A percentile compares a stretch with the other conserved stretches of the same genome.
Conservation (phyloP, 2,113 vertebrate genomes). For the Gorilla gorilla region DNA sequence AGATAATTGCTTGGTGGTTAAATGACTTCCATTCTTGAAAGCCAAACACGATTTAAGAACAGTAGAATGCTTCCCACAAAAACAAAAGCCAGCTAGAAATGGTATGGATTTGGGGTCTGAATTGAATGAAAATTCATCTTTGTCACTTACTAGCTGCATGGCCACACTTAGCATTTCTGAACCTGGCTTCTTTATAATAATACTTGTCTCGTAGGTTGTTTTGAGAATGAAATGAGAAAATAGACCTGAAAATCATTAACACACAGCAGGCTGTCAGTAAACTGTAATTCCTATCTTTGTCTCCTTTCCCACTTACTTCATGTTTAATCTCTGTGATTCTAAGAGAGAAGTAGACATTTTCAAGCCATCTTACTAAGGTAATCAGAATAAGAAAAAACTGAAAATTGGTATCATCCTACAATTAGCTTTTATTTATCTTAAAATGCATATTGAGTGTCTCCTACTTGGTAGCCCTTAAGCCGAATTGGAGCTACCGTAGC, state of each 20-base stretch:
- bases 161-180: not conserved
- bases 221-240: not conserved
- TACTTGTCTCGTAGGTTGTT: not conserved
- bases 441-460: not conserved
- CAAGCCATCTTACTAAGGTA: not conserved
- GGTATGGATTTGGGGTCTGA: not conserved
- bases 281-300: not conserved
- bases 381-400: not conserved
- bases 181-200: not conserved
- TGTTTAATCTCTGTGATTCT: not conserved
- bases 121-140: not conserved
- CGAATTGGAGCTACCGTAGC: not conserved
- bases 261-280: not conserved
- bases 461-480: not conserved
- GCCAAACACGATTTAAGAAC: not conserved
- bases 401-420: not conserved
- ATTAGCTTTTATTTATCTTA: not conserved
- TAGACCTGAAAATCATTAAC: not conserved
- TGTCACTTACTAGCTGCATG: not conserved
- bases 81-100: not conserved
- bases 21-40: conserved; percentile 50
- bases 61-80: not conserved
- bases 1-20: conserved; percentile 21
- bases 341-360: not conserved
- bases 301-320: not conserved